Conservation (phyloP, 2,888 invertebrate genomes). For the Geophilus truncorum region DNA sequence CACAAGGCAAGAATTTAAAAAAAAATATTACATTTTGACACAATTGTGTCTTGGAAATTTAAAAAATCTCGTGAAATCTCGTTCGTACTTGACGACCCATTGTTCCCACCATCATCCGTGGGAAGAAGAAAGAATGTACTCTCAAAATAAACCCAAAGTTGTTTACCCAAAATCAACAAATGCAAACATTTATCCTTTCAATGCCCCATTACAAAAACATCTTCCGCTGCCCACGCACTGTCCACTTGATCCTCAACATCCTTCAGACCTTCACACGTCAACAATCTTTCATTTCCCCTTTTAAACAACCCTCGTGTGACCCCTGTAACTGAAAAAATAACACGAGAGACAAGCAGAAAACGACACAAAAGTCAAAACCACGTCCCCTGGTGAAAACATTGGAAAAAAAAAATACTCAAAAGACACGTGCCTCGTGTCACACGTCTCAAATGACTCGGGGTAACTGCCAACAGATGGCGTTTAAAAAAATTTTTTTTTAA, state of each 20-base stretch:
- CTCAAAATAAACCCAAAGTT: background rate
- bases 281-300: too few species aligned
- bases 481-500: background rate
- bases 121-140: background rate
- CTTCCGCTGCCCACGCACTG: background rate
- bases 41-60: background rate
- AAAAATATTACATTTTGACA: background rate
- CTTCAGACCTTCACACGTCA: too few species aligned
- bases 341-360: background rate
- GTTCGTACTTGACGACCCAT: too few species aligned
- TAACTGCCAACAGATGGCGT: background rate
- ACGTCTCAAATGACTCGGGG: background rate
- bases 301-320: too few species aligned
- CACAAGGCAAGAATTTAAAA: background rate
- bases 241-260: conserved; percentile 1
- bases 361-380: background rate
- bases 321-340: background rate
- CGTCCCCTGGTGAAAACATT: background rate
- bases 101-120: background rate
- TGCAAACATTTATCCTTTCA: background rate
- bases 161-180: background rate
- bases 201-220: background rate
- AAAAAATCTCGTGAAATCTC: background rate
- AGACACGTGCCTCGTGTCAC: background rate
- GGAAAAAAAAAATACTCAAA: background rate